phyloP scores from a whole-genome alignment of 2,888 invertebrate genomes.

The Drosophila helvetica region DNA sequence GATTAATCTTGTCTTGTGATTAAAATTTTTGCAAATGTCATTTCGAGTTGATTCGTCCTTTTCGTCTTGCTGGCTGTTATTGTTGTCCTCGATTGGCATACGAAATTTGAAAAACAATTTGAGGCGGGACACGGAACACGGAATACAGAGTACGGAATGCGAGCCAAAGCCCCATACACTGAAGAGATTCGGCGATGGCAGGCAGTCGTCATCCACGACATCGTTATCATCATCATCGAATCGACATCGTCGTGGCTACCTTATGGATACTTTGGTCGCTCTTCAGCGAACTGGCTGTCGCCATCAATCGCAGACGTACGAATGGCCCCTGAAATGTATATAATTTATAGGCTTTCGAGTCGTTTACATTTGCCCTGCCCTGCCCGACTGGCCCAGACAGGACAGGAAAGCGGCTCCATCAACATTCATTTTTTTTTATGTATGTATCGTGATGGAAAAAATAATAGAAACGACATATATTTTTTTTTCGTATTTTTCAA shows the following conservation, averaged over 20 bases:
- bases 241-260: slow-evolving; percentile 44
- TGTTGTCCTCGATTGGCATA: slow-evolving; percentile 32
- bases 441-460: no score
- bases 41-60: slow-evolving; percentile 66
- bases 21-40: slow-evolving; percentile 78
- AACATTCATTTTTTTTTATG: neutral
- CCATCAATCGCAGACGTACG: slow-evolving; percentile 70
- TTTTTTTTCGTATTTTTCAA: no score
- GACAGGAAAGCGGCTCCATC: slow-evolving; percentile 39
- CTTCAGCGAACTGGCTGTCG: slow-evolving; percentile 47
- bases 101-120: slow-evolving; percentile 43
- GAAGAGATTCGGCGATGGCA: no score
- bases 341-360: slow-evolving; percentile 77
- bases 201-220: slow-evolving; percentile 33
- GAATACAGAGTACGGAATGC: neutral
- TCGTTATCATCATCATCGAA: slow-evolving; percentile 53
- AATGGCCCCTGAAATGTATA: slow-evolving; percentile 71
- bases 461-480: no score
- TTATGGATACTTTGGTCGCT: neutral
- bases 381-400: slow-evolving; percentile 29
- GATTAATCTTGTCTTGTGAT: slow-evolving; percentile 77
- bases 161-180: slow-evolving; percentile 1
- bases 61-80: slow-evolving; percentile 25
- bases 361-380: slow-evolving; percentile 52
- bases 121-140: no score